Percentiles rank a stretch among this genome's conserved stretches.
Conservation (phyloP, 37 sponge, comb jelly and placozoan species). For the Cladorhizidae sp. region DNA sequence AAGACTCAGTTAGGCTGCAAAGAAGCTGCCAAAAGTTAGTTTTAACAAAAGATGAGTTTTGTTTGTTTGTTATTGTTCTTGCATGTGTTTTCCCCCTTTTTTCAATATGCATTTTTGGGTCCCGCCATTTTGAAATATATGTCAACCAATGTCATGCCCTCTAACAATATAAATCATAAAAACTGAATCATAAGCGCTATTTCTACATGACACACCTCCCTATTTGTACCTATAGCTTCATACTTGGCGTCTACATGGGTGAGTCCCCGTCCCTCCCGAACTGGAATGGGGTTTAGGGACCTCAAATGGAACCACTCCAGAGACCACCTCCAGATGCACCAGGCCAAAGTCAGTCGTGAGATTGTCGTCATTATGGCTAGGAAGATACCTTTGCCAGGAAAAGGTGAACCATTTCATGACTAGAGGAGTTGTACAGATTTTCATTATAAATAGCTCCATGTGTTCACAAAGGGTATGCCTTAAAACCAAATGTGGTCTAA, state of each 20-base stretch:
- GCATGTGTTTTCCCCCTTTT: too few relatives aligned
- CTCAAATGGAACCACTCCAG: conserved; percentile 32
- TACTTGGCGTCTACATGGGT: conserved; percentile 33
- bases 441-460: too few relatives aligned
- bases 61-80: too few relatives aligned
- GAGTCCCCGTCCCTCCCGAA: conserved; percentile 16
- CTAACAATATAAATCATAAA: too few relatives aligned
- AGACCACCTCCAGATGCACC: conserved; percentile 15
- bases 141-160: too few relatives aligned
- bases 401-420: conserved; percentile 9
- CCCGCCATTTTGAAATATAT: too few relatives aligned
- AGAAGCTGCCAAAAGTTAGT: too few relatives aligned
- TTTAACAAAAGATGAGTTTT: too few relatives aligned
- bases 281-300: conserved; percentile 39
- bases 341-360: conserved; percentile 22
- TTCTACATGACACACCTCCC: background rate
- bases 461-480: too few relatives aligned
- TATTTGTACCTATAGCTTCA: background rate
- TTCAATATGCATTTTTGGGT: too few relatives aligned
- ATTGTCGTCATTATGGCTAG: conserved; percentile 28
- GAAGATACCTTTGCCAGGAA: conserved; percentile 43
- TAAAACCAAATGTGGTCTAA: too few relatives aligned
- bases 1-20: too few relatives aligned
- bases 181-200: background rate
- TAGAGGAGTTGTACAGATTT: background rate